These are phyloP conservation scores for Drosophila hamatofila DNA, from an alignment of 2,888 invertebrate genomes.

Conservation along the genomic window DNA sequence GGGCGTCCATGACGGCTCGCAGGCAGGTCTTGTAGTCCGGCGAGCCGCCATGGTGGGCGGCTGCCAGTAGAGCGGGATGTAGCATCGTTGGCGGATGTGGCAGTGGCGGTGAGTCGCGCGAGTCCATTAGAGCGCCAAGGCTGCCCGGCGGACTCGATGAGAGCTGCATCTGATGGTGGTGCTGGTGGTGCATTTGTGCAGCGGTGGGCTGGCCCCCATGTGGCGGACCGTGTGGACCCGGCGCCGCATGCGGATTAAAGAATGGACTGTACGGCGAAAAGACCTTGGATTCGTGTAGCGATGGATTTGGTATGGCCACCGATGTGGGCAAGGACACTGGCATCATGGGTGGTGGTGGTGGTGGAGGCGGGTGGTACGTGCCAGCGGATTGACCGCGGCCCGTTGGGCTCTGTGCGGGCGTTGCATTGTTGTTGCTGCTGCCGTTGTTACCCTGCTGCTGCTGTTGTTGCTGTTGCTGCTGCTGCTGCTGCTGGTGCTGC, in stretches of 20 bases:
- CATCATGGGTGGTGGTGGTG: slow-evolving; percentile 92
- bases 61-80: slow-evolving; percentile 93
- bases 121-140: slow-evolving; percentile 87
- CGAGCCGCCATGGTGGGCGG: slow-evolving; percentile 92
- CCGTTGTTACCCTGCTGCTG: slow-evolving; percentile 73
- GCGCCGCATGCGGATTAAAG: slow-evolving; percentile 88
- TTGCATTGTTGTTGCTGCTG: slow-evolving; percentile 80
- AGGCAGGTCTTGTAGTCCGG: slow-evolving; percentile 91
- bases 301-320: slow-evolving; percentile 98
- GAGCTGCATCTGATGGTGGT: slow-evolving; percentile 82
- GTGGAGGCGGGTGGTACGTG: slow-evolving; percentile 85
- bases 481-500: slow-evolving; percentile 56
- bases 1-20: slow-evolving; percentile 91
- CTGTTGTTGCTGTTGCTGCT: slow-evolving; percentile 54
- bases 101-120: slow-evolving; percentile 93
- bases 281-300: slow-evolving; percentile 96
- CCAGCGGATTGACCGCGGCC: slow-evolving; percentile 87
- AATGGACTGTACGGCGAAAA: slow-evolving; percentile 96
- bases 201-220: slow-evolving; percentile 85
- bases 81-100: slow-evolving; percentile 94
- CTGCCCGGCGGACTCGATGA: slow-evolving; percentile 87
- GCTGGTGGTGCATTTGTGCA: slow-evolving; percentile 84
- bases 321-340: slow-evolving; percentile 96
- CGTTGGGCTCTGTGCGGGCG: slow-evolving; percentile 87
- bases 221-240: slow-evolving; percentile 85